phyloP scores from a whole-genome alignment of 1,140 invertebrate genomes.

The Drosophila sp. region DNA sequence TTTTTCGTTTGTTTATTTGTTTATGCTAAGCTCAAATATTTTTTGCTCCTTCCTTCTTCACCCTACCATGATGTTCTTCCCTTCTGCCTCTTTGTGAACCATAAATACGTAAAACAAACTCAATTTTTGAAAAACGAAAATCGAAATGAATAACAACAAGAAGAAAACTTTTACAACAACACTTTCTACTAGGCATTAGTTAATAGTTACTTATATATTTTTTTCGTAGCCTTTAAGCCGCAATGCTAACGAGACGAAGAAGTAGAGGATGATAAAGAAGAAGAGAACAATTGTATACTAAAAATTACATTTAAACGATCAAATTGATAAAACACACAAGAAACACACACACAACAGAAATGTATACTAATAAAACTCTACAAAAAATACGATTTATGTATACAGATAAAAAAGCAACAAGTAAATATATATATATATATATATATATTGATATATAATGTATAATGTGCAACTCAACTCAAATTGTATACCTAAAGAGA shows the following conservation, averaged over 20 bases:
- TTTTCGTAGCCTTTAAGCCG: conserved; percentile 15
- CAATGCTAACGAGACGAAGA: conserved; percentile 5
- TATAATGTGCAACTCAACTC: conserved; percentile 10
- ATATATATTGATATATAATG: conserved; percentile 8
- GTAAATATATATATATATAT: conserved; percentile 4
- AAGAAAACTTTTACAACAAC: conserved; percentile 9
- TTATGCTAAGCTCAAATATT: conserved; percentile 5
- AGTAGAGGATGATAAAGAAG: neutral
- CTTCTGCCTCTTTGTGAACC: conserved; percentile 5
- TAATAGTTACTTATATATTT: conserved; percentile 23
- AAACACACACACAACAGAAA: neutral
- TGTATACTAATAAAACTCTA: conserved; percentile 4
- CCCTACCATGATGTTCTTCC: neutral
- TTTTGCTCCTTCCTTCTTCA: neutral
- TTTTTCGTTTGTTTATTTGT: neutral
- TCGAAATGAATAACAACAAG: neutral
- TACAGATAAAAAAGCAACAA: neutral
- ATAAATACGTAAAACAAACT: conserved; percentile 5
- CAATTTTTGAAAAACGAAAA: neutral
- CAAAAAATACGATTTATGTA: conserved; percentile 12
- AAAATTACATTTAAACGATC: conserved; percentile 12
- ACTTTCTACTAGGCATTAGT: conserved; percentile 14
- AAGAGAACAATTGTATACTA: conserved; percentile 23
- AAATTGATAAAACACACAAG: neutral
- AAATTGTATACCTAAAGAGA: conserved; percentile 9